Percentiles rank a stretch among this genome's conserved stretches.
Conservation (phyloP, 2,888 invertebrate genomes). For the Rhagonycha fulva region DNA sequence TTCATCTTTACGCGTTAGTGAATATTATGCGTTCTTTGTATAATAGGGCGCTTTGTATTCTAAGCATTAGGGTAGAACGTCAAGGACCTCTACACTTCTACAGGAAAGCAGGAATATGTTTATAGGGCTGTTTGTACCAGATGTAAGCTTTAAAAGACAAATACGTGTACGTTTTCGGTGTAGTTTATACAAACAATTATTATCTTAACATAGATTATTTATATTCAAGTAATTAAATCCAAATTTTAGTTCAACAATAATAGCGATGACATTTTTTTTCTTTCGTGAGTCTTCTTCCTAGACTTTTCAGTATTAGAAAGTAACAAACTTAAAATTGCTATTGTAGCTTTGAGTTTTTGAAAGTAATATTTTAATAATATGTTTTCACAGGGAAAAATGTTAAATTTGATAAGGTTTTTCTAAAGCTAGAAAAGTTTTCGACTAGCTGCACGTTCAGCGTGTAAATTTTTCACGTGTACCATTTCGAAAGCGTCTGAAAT, state of each 20-base stretch:
- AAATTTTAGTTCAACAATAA: background rate
- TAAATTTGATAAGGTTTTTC: slow-evolving; percentile 15
- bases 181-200: background rate
- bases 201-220: background rate
- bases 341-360: background rate
- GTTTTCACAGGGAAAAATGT: slow-evolving; percentile 1
- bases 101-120: slow-evolving; percentile 20
- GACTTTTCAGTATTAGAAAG: background rate
- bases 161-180: background rate
- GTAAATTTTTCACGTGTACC: slow-evolving; percentile 23
- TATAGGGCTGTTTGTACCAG: slow-evolving; percentile 19
- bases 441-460: slow-evolving; percentile 21
- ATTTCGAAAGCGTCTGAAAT: slow-evolving; percentile 18
- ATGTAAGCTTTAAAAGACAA: slow-evolving; percentile 6
- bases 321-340: background rate
- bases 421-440: slow-evolving; percentile 17
- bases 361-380: background rate
- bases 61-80: slow-evolving; percentile 16
- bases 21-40: slow-evolving; percentile 24
- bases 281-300: background rate
- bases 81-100: slow-evolving; percentile 17
- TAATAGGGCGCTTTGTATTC: slow-evolving; percentile 25
- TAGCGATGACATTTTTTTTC: background rate
- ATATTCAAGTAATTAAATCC: background rate
- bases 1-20: slow-evolving; percentile 19